These are phyloP conservation scores for Aphis gossypii DNA, from an alignment of 1,140 invertebrate species.

Conservation along the genomic window DNA sequence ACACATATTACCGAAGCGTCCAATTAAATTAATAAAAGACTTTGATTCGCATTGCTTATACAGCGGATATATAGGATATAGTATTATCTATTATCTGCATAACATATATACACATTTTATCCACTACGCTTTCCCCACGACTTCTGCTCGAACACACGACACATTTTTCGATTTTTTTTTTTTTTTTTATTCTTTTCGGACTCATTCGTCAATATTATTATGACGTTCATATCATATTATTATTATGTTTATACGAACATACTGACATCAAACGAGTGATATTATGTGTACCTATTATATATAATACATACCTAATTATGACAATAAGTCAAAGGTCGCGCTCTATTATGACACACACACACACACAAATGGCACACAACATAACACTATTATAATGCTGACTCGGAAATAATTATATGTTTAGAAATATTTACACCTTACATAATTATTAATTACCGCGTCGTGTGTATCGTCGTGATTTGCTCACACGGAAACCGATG, in stretches of 20 bases:
- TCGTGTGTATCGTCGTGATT: not conserved
- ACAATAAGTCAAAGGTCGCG: not conserved
- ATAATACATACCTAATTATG: not conserved
- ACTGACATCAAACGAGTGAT: no score
- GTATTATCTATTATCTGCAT: not conserved
- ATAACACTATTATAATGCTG: no score
- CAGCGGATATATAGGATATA: not conserved
- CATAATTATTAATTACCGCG: not conserved
- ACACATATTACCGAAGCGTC: not conserved
- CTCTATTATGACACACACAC: not conserved
- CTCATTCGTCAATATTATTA: not conserved
- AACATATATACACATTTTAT: not conserved
- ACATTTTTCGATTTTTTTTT: not conserved
- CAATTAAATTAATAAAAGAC: not conserved
- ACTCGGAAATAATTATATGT: not conserved
- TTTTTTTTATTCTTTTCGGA: not conserved
- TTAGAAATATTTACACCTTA: not conserved
- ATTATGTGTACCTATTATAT: no score
- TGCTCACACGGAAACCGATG: not conserved
- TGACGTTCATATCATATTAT: no score
- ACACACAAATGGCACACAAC: not conserved
- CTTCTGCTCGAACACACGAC: not conserved
- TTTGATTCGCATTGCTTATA: not conserved
- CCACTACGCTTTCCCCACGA: not conserved
- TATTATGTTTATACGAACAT: no score